phyloP scores from a whole-genome alignment of 2,797 vertebrate genomes.

The Mallotus villosus region DNA sequence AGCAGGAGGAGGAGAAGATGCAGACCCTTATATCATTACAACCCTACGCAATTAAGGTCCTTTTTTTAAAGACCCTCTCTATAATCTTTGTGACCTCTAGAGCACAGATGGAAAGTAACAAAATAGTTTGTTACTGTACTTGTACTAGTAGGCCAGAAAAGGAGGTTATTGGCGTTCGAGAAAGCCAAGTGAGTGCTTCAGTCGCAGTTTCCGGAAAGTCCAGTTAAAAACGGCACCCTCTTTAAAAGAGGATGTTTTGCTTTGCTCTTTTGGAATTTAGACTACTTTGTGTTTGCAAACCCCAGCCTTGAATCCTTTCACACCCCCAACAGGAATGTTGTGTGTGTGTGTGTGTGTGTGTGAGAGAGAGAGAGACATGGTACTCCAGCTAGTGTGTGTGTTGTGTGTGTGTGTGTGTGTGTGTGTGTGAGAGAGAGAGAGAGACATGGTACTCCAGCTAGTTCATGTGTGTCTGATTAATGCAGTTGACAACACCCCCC shows the following conservation, averaged over 20 bases:
- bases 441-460: slow-evolving; percentile 28
- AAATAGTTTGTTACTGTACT: too few species aligned
- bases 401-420: slow-evolving; percentile 28
- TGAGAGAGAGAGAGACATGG: not conserved
- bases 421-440: slow-evolving; percentile 9
- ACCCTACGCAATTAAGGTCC: slow-evolving; percentile 57
- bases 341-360: slow-evolving; percentile 8
- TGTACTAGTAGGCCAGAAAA: slow-evolving; percentile 14
- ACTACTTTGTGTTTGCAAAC: slow-evolving; percentile 30
- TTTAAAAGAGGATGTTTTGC: slow-evolving; percentile 48
- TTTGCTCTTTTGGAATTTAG: slow-evolving; percentile 49
- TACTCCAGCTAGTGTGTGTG: too few species aligned
- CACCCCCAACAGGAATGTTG: slow-evolving; percentile 52
- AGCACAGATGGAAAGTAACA: not conserved
- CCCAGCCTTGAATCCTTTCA: slow-evolving; percentile 37
- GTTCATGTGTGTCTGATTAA: slow-evolving; percentile 64
- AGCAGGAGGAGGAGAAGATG: slow-evolving; percentile 34
- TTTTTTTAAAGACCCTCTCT: slow-evolving; percentile 40
- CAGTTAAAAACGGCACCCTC: slow-evolving; percentile 48
- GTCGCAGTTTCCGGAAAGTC: slow-evolving; percentile 47
- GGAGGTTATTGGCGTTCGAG: slow-evolving; percentile 40
- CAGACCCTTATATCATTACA: slow-evolving; percentile 55
- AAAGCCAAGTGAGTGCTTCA: not conserved
- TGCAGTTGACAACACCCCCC: slow-evolving; percentile 59
- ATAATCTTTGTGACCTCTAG: slow-evolving; percentile 40